Conservation (phyloP, 1,140 invertebrate species). For the Monomorium pharaonis region DNA sequence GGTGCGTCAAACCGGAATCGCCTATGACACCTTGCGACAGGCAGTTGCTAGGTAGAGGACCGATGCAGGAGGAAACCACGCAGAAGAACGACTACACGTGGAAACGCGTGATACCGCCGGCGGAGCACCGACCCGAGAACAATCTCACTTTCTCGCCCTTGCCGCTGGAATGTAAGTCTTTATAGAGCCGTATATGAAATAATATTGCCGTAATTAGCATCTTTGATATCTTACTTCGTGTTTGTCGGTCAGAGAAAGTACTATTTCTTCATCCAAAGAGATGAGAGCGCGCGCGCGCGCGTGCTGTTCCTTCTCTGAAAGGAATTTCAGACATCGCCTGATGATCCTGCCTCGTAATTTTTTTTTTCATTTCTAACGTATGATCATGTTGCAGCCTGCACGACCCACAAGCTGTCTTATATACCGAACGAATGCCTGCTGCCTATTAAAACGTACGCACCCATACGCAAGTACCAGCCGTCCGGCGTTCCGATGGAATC, state of each 20-base stretch:
- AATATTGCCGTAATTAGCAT: background rate
- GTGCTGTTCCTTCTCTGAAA: background rate
- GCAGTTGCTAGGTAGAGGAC: constrained; percentile 85
- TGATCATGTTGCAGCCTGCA: constrained; percentile 72
- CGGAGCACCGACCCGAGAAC: constrained; percentile 60
- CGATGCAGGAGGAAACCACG: constrained; percentile 90
- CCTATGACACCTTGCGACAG: constrained; percentile 73
- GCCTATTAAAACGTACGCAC: constrained; percentile 75
- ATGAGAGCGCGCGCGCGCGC: too few relatives aligned
- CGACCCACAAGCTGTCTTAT: constrained; percentile 81
- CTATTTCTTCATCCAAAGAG: constrained; percentile 1
- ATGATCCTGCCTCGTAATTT: background rate
- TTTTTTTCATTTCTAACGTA: background rate
- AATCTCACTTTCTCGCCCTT: constrained; percentile 69
- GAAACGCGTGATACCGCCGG: constrained; percentile 66
- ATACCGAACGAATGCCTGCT: constrained; percentile 71
- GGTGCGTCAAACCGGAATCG: constrained; percentile 76
- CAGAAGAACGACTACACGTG: constrained; percentile 88
- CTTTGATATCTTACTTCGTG: constrained; percentile 14
- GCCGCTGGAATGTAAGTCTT: constrained; percentile 77
- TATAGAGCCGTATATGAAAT: background rate
- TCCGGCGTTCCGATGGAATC: constrained; percentile 86
- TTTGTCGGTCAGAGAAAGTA: background rate
- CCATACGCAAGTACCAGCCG: constrained; percentile 78
- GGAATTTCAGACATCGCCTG: background rate